These are phyloP conservation scores for Narcine bancroftii DNA, from an alignment of 2,113 vertebrate genomes.

Conservation along the genomic window DNA sequence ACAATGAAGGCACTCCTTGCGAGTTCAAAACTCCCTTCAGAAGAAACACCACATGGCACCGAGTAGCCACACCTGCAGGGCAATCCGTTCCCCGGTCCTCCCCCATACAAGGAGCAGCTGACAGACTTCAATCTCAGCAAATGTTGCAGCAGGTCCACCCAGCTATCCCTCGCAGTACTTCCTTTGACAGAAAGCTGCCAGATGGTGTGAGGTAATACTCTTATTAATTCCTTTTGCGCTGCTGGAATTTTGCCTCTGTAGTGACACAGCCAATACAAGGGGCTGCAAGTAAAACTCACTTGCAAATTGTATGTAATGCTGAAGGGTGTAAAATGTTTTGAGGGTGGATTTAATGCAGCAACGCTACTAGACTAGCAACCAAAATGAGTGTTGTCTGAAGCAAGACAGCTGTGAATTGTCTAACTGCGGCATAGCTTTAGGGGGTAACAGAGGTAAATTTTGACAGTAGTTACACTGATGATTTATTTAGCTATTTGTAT, in stretches of 20 bases:
- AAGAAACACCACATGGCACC: constrained; percentile 93
- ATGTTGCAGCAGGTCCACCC: constrained; percentile 78
- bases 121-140: constrained; percentile 78
- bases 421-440: background rate
- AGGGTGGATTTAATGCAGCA: constrained; percentile 41
- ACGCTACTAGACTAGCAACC: background rate
- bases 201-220: constrained; percentile 75
- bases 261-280: too few relatives aligned
- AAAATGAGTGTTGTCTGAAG: background rate
- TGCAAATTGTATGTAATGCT: background rate
- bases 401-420: constrained; percentile 22
- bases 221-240: background rate
- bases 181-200: constrained; percentile 86
- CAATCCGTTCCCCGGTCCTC: constrained; percentile 73
- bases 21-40: constrained; percentile 97
- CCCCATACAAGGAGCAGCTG: constrained; percentile 73
- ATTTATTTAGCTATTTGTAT: constrained; percentile 20
- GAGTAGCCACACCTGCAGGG: constrained; percentile 72
- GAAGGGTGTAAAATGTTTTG: constrained; percentile 37
- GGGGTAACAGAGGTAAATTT: background rate
- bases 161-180: constrained; percentile 85
- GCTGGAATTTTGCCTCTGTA: constrained; percentile 11
- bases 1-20: constrained; percentile 90
- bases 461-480: constrained; percentile 33
- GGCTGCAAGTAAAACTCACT: background rate